A percentile compares a stretch with the other conserved stretches of the same genome.
Evolutionary conservation across 2,113 vertebrate genomes (phyloP).

Genomic region (Perca schrenkii): DNA sequence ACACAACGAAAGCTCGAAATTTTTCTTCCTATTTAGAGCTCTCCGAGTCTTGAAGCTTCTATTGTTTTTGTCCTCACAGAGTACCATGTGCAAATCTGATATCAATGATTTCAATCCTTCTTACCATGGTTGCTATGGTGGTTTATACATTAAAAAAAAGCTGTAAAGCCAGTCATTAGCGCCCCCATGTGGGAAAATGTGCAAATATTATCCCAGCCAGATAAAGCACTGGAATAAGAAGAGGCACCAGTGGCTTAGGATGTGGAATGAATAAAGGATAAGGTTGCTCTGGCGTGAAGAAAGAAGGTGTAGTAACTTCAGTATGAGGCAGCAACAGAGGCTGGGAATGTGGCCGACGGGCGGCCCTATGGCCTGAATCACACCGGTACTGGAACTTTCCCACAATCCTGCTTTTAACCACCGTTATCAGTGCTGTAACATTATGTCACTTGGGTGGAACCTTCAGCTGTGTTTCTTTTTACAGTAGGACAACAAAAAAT

Average conservation of each 20-base stretch:
- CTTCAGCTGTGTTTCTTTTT: neutral
- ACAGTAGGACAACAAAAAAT: neutral
- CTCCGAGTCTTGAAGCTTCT: neutral
- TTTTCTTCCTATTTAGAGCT: neutral
- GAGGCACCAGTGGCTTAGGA: neutral
- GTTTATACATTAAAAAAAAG: constrained; percentile 13
- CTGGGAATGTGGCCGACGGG: neutral
- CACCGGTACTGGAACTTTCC: neutral
- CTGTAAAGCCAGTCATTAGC: constrained; percentile 8
- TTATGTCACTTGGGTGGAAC: neutral
- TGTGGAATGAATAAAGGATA: constrained; percentile 6
- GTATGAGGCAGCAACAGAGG: neutral
- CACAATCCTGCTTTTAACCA: neutral
- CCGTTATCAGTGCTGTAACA: neutral
- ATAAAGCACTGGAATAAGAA: neutral
- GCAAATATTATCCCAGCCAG: neutral
- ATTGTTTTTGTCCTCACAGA: constrained; percentile 6
- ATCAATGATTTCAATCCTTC: constrained; percentile 20
- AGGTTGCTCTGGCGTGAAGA: neutral
- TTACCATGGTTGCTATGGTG: constrained; percentile 41
- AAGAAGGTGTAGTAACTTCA: neutral
- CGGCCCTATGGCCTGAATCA: neutral
- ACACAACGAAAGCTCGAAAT: too few relatives aligned
- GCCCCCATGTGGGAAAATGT: constrained; percentile 45
- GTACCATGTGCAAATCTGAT: constrained; percentile 32